Base-by-base conservation (phyloP, 2,888 invertebrate species). In the Arge pagana region DNA sequence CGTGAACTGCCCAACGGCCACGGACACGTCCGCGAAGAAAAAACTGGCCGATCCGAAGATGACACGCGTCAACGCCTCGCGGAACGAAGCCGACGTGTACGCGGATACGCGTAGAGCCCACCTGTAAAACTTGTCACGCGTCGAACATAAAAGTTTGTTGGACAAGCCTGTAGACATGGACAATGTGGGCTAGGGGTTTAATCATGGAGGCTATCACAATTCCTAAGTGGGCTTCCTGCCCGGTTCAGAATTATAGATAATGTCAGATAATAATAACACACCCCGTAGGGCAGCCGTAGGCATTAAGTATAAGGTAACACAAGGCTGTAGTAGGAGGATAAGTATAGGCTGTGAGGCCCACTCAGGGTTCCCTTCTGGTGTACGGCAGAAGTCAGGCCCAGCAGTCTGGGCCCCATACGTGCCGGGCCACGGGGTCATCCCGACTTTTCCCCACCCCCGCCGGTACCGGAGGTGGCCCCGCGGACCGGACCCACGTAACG, bases 231-330 rank as follows among this genome's bases (percentile, higher is more conserved):
- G 75, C 74, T 75, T 75, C 75, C 75, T 76, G 75, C 65, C 68
- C 70, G 72, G 68, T 70, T 71, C 72, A 65, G 74, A 75, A 76
- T 76, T 76, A 75, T 72, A 74, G 75, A 76, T 76, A 76, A 76
- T 76, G 74, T 71, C 74, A 71, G 75, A 75, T 75, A 76, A 76
- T 75, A 75, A 75, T 75, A 74, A 74, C 71, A 70, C 69, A 72
- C 65, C 66, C 70, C 65, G 68, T 64, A 65, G 67, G 70, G 68
- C 63, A 62, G 69, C 65, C 68, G 66, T 63, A 65, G 70, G 67
- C 70, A 70, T 69, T 71, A 73, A 72, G 72, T 73, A 71, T 73
- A 74, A 68, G 71, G 70, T 68, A 68, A 36, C 53, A 53, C 53
- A 53, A 45, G 49, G 49, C 48, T 50, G 43, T 71, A 72, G 71